Conservation (phyloP, 2,113 vertebrate species). For the Anser brachyrhynchus region DNA sequence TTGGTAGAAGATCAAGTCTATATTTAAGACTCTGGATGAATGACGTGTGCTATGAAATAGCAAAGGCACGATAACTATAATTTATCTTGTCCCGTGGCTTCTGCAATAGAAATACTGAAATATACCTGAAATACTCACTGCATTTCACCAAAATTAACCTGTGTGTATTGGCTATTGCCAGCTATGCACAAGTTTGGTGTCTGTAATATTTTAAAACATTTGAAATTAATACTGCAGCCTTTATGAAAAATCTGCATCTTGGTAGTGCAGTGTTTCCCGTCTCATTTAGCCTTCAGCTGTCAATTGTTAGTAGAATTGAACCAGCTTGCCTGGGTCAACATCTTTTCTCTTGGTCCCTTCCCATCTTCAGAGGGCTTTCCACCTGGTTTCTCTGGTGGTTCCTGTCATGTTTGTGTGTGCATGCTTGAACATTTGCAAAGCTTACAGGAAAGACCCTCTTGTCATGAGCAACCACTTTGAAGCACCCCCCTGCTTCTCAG, state of each 20-base stretch:
- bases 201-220: not conserved
- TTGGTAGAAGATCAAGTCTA: not conserved
- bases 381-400: not conserved
- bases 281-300: not conserved
- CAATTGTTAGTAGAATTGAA: not conserved
- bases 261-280: fast-evolving
- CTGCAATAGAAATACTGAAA: not conserved
- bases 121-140: not conserved
- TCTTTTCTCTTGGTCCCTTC: not conserved
- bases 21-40: not conserved
- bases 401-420: not conserved
- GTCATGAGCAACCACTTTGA: not conserved
- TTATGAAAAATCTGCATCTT: not conserved
- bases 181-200: not conserved
- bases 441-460: not conserved
- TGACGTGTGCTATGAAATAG: not conserved
- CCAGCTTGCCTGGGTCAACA: not conserved
- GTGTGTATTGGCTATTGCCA: not conserved
- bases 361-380: not conserved
- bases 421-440: not conserved
- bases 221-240: not conserved
- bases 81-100: not conserved
- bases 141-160: not conserved
- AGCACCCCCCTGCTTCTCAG: not conserved
- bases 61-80: not conserved